These are phyloP conservation scores for Furcula furcula DNA, from an alignment of 2,888 invertebrate species.

Conservation along the genomic window DNA sequence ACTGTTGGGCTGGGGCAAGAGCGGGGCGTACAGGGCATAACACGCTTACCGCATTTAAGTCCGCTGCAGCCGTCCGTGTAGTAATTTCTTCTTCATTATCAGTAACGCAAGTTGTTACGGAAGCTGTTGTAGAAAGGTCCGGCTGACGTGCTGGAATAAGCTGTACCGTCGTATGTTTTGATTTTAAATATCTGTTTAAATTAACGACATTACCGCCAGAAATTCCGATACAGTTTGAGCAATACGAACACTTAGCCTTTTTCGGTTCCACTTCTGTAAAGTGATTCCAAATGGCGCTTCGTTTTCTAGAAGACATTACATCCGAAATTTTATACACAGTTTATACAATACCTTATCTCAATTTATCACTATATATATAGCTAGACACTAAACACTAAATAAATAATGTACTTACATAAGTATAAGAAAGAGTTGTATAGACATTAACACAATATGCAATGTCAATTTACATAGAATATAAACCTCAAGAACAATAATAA, in stretches of 20 bases:
- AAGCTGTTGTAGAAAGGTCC: background rate
- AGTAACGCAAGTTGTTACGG: too few species aligned
- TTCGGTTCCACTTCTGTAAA: slow-evolving; percentile 1
- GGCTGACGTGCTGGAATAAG: background rate
- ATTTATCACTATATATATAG: too few species aligned
- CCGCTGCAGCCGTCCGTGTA: background rate
- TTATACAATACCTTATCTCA: too few species aligned
- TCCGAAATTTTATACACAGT: background rate
- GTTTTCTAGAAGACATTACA: background rate
- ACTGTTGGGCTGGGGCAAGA: background rate
- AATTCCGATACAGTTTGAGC: background rate
- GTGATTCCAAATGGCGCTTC: slow-evolving; percentile 3
- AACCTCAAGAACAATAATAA: too few species aligned
- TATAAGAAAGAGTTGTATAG: too few species aligned
- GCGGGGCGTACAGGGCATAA: background rate
- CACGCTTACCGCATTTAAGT: background rate
- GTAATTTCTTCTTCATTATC: background rate
- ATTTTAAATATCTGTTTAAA: background rate
- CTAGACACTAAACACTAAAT: too few species aligned
- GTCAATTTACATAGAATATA: too few species aligned
- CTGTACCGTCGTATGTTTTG: slow-evolving; percentile 1
- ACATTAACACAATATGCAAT: too few species aligned
- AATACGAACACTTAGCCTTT: slow-evolving; percentile 1
- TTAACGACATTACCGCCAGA: slow-evolving; percentile 2
- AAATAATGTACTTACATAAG: too few species aligned